Base-by-base conservation (phyloP, 2,888 invertebrate species). In the Agrotis ipsilon region DNA sequence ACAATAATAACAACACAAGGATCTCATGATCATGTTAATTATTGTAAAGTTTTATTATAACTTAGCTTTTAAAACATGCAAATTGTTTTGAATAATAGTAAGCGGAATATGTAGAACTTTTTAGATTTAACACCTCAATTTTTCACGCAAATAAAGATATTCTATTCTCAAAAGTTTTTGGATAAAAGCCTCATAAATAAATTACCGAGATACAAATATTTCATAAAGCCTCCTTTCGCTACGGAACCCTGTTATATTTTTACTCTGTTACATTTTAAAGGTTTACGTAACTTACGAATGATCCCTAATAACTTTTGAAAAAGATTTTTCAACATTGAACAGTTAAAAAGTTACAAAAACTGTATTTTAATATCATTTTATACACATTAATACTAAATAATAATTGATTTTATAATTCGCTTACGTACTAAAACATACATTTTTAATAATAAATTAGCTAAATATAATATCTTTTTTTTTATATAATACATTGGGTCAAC, bases 381-480 rank as follows among this genome's bases (percentile, higher is more conserved):
- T 72, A 72, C 66, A 81, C 57, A 65, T 68, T 67, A 48, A 32
- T 72, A 72, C 63, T 80, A 80, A 72, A 78, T 74, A 75, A 78
- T 81, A 84, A 86, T 79, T 75, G 65, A 79, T 81, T 60, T 57
- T 62, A 71, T 59, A 72, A 71, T 81, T 81, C 57, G 18, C 75
- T 86, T 84, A 75, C 0, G 57, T n/a, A 55, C 76, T 83, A 81
- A 67, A 68, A 72, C 61, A 60, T 82, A 74, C 60, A 63, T 58
- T 46, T 67, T 71, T 46, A 16, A 61, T 80, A 75, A 75, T 72
- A 79, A 59, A 59, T 73, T 70, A 63, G 66, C 61, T 69, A 70
- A 71, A 77, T 74, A 71, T 66, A 65, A 55, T 72, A 63, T 69
- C 13, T 71, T 72, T 66, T 72, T 62, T 39, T 76, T 19, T 46